Conservation (phyloP, 2,113 vertebrate species). For the Tyrannus savana region DNA sequence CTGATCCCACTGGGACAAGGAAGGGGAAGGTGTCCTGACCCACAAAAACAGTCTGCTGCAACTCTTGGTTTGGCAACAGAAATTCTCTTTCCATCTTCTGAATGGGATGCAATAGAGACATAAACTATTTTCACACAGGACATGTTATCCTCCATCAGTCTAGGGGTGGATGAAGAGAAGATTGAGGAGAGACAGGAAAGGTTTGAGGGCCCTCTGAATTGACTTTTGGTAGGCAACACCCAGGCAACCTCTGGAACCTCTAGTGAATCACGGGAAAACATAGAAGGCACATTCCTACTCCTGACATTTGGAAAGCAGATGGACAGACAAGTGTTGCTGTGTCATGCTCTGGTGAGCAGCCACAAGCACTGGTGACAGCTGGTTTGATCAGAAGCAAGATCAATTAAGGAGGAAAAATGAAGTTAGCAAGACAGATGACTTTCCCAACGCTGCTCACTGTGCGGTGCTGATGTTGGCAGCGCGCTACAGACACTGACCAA, state of each 20-base stretch:
- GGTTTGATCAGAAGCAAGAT: conserved; percentile 59
- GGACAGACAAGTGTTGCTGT: conserved; percentile 31
- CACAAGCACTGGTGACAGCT: conserved; percentile 35
- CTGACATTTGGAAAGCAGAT: neutral
- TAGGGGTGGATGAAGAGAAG: neutral
- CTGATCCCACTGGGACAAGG: neutral
- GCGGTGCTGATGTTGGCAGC: neutral
- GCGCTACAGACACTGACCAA: neutral
- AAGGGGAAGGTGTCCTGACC: neutral
- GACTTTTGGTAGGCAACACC: neutral
- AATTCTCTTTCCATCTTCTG: neutral
- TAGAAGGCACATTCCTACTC: neutral
- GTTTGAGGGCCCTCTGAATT: neutral
- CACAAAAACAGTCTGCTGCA: neutral
- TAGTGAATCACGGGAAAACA: neutral
- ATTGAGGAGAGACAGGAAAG: neutral
- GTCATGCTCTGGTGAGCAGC: conserved; percentile 65
- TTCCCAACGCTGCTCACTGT: conserved; percentile 32
- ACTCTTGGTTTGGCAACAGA: neutral
- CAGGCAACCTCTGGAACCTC: neutral
- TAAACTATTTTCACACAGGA: neutral
- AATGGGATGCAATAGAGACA: neutral
- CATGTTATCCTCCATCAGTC: neutral
- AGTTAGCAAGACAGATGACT: conserved; percentile 11
- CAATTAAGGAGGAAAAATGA: neutral